Conservation (phyloP, 2,888 invertebrate species). For the Cephalotes varians region DNA sequence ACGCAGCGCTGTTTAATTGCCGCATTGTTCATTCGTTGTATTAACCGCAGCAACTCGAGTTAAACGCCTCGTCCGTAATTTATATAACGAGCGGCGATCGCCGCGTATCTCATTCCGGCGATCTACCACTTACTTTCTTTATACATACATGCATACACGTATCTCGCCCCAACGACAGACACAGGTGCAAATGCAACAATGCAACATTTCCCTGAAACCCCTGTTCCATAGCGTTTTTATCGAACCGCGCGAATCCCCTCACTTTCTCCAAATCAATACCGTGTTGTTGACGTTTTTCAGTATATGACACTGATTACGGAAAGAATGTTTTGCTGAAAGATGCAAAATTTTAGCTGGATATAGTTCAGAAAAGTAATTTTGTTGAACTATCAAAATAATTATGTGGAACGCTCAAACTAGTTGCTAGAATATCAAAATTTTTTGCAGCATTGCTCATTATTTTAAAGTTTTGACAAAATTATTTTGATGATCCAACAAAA, state of each 20-base stretch:
- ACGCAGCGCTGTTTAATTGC: conserved; percentile 35
- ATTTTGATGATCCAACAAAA: no score
- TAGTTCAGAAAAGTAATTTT: no score
- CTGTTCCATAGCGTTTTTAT: neutral
- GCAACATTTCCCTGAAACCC: neutral
- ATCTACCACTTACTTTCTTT: conserved; percentile 54
- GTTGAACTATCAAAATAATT: no score
- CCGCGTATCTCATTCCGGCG: conserved; percentile 33
- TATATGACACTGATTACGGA: neutral
- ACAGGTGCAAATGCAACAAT: conserved; percentile 14
- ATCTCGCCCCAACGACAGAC: conserved; percentile 1
- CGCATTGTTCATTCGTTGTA: conserved; percentile 32
- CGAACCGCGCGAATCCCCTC: neutral
- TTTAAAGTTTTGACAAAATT: no score
- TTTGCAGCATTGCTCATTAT: no score
- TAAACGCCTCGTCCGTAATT: conserved; percentile 30
- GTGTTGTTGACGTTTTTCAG: neutral
- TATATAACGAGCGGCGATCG: conserved; percentile 34
- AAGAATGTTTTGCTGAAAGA: no score
- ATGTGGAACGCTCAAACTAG: no score
- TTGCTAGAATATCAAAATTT: no score
- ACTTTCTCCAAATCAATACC: conserved; percentile 9
- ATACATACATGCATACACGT: neutral
- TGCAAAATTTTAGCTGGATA: no score
- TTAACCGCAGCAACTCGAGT: conserved; percentile 29